Evolutionary conservation across 2,113 vertebrate genomes (phyloP).

Genomic region (Muntiacus muntjak): DNA sequence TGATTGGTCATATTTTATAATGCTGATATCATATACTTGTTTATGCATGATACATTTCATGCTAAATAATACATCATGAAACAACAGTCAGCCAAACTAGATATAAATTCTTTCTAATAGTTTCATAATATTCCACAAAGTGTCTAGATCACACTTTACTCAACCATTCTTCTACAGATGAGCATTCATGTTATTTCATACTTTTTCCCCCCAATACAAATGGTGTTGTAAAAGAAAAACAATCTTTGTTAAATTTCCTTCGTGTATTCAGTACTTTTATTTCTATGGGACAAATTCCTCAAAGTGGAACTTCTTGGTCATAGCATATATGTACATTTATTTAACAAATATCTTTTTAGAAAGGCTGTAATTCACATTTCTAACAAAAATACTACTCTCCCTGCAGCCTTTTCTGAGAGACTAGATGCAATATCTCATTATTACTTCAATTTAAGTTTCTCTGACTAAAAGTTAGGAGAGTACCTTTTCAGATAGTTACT

Average conservation of each 20-base stretch:
- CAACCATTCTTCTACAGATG: not conserved
- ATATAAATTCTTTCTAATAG: not conserved
- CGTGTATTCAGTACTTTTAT: not conserved
- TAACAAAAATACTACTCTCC: not conserved
- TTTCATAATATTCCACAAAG: not conserved
- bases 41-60: not conserved
- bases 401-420: not conserved
- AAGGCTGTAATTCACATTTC: not conserved
- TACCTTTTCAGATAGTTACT: not conserved
- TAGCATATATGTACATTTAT: not conserved
- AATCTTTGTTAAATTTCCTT: not conserved
- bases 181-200: not conserved
- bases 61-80: not conserved
- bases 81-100: not conserved
- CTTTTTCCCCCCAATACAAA: not conserved
- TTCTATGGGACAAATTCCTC: not conserved
- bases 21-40: not conserved
- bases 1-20: not conserved
- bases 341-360: not conserved
- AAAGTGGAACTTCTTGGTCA: not conserved
- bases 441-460: conserved; percentile 27
- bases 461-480: not conserved
- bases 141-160: not conserved
- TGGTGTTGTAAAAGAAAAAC: not conserved
- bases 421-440: not conserved